Evolutionary conservation across 2,888 invertebrate species (phyloP).

Genomic region (Caenorhabditis sinica): DNA sequence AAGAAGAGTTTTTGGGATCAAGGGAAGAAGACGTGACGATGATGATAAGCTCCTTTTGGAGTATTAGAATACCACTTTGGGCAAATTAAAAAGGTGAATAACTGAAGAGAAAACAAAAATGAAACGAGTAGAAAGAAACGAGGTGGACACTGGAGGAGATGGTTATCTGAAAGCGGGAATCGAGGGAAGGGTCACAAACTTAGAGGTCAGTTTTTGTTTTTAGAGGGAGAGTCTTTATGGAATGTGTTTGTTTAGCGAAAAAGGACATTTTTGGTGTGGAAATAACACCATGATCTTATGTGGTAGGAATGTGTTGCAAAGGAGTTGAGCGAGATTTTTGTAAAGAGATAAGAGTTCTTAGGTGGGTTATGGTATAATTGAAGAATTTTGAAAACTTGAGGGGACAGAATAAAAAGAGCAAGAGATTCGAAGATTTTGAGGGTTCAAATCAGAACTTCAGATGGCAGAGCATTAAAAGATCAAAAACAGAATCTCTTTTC

Average conservation of each 20-base stretch:
- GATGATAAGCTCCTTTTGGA: conserved; percentile 40
- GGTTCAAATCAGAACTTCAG: too few relatives aligned
- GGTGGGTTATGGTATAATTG: not conserved
- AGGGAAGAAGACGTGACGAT: not conserved
- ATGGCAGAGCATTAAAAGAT: too few relatives aligned
- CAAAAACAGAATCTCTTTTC: too few relatives aligned
- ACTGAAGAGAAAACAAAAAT: too few relatives aligned
- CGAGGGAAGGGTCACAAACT: conserved; percentile 19
- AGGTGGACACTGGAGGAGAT: conserved; percentile 26
- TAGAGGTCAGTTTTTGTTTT: conserved; percentile 40
- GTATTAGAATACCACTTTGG: conserved; percentile 1
- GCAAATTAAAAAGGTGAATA: conserved; percentile 22
- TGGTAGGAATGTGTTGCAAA: not conserved
- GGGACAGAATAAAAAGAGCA: too few relatives aligned
- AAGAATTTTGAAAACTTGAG: not conserved
- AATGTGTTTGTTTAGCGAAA: conserved; percentile 24
- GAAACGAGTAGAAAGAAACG: not conserved
- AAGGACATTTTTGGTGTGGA: not conserved
- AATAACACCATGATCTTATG: conserved; percentile 1
- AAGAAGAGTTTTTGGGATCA: conserved; percentile 12
- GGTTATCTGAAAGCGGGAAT: conserved; percentile 46
- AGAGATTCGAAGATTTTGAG: too few relatives aligned
- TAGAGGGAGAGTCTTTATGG: conserved; percentile 2
- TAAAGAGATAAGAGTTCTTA: not conserved
- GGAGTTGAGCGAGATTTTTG: not conserved